A percentile compares a stretch with the other conserved stretches of the same genome.
These are phyloP conservation scores for Hystrix brachyura DNA, from an alignment of 2,113 vertebrate species.

Conservation along the genomic window DNA sequence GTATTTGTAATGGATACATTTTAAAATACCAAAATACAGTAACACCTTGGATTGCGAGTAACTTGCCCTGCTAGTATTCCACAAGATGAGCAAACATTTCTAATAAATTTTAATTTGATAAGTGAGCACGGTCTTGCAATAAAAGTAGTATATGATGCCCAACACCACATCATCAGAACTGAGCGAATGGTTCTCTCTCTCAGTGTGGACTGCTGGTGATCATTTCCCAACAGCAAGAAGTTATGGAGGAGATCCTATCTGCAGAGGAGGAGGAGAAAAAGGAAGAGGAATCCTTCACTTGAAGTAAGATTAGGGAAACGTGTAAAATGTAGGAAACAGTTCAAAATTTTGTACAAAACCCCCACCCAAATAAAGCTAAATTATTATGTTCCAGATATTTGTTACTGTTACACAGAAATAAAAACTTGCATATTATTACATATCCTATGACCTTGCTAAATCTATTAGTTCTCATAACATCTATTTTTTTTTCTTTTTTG, in stretches of 20 bases:
- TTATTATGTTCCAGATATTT: background rate
- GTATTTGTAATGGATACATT: background rate
- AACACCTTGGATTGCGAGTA: background rate
- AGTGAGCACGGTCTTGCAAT: background rate
- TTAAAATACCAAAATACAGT: conserved; percentile 46
- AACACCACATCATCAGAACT: background rate
- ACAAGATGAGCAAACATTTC: background rate
- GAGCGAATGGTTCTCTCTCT: background rate
- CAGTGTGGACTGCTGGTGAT: background rate
- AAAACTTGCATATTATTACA: background rate
- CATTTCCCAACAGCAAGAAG: background rate
- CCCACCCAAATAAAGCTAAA: background rate
- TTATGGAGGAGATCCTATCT: background rate
- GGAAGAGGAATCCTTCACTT: background rate
- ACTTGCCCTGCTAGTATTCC: background rate
- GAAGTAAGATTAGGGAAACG: background rate
- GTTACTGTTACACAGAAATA: background rate
- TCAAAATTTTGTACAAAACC: background rate
- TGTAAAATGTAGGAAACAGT: background rate
- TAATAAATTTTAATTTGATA: background rate
- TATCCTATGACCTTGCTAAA: background rate
- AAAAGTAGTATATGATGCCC: background rate
- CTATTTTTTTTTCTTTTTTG: background rate
- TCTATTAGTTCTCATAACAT: background rate
- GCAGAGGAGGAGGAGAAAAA: background rate